A percentile compares a stretch with the other conserved stretches of the same genome.
These are phyloP conservation scores for Pogonomyrmex barbatus DNA, from an alignment of 1,140 invertebrate species.

Conservation along the genomic window DNA sequence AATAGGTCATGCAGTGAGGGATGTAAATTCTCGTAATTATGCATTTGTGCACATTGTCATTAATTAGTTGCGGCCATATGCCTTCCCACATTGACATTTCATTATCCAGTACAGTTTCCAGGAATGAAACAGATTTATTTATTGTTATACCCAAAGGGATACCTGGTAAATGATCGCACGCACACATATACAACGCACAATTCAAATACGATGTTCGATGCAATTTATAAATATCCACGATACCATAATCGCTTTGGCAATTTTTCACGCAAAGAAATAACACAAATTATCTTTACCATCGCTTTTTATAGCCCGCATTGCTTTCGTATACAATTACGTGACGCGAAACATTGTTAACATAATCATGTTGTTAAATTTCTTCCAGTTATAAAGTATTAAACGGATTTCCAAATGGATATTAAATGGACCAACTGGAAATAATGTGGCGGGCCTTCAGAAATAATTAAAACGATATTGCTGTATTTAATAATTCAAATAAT, in stretches of 20 bases:
- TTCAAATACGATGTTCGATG: conserved; percentile 28
- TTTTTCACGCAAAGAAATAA: not conserved
- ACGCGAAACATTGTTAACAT: not conserved
- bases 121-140: conserved; percentile 63
- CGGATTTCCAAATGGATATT: not conserved
- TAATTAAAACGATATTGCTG: conserved; percentile 10
- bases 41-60: conserved; percentile 15
- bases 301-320: not conserved
- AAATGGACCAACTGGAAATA: not conserved
- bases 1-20: conserved; percentile 9
- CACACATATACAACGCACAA: not conserved
- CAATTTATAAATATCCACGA: not conserved
- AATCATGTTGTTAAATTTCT: not conserved
- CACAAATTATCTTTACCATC: not conserved
- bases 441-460: not conserved
- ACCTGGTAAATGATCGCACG: conserved; percentile 34
- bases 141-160: conserved; percentile 2
- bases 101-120: conserved; percentile 57
- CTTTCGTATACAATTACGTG: not conserved
- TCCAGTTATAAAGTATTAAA: not conserved
- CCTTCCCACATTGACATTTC: conserved; percentile 28
- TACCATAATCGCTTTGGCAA: not conserved
- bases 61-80: conserved; percentile 49
- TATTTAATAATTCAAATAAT: conserved; percentile 20
- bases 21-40: conserved; percentile 46